Percentiles rank a stretch among this genome's conserved stretches.
These are phyloP conservation scores for Gymnothorax reevesii DNA, from an alignment of 2,797 vertebrate genomes.

Conservation along the genomic window DNA sequence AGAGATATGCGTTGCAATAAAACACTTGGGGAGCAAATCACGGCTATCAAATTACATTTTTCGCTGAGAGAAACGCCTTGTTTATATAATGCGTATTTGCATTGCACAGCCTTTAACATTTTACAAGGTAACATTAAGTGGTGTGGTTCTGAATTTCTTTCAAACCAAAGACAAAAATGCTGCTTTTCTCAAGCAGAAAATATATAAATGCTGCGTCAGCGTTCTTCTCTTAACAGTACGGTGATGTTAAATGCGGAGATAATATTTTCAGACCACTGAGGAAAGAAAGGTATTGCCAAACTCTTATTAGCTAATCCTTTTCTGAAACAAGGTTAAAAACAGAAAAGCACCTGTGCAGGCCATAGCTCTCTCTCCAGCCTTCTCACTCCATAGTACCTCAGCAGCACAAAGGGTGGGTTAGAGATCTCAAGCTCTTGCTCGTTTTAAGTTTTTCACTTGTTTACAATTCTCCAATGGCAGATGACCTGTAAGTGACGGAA, in stretches of 20 bases:
- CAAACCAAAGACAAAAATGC: not conserved
- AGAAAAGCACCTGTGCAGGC: not conserved
- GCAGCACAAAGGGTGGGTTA: not conserved
- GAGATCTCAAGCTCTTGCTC: constrained; percentile 37
- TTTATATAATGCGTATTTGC: not conserved
- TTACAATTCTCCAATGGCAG: constrained; percentile 48
- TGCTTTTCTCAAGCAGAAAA: not conserved
- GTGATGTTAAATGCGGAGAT: not conserved
- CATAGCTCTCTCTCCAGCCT: not conserved
- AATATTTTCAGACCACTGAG: not conserved
- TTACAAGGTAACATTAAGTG: not conserved
- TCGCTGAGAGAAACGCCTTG: not conserved
- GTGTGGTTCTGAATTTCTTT: not conserved
- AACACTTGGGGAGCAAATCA: constrained; percentile 54
- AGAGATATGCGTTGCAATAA: constrained; percentile 75
- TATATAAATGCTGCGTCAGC: not conserved
- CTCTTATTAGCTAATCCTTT: not conserved
- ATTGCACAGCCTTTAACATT: not conserved
- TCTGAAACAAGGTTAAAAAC: not conserved
- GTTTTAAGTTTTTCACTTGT: constrained; percentile 60
- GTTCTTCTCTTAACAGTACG: not conserved
- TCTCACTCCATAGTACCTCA: not conserved
- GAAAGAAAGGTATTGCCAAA: not conserved
- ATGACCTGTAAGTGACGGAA: constrained; percentile 60
- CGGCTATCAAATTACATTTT: constrained; percentile 8